Percentiles rank a stretch among this genome's conserved stretches.
These are phyloP conservation scores for Hippocampus comes DNA, from an alignment of 2,113 vertebrate species.

Conservation along the genomic window DNA sequence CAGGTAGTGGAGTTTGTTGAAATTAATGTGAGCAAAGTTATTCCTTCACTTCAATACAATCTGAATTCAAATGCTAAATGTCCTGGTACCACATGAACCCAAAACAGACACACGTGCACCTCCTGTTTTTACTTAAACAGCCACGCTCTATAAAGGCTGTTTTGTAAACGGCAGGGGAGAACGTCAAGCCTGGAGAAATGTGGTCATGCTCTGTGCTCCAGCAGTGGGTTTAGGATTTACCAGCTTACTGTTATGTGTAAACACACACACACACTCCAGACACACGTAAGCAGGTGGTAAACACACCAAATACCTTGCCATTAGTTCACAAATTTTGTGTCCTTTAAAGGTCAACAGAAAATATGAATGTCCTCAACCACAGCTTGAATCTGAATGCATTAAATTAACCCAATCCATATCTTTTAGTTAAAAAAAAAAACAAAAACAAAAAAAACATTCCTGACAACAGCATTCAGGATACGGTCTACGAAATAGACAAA, in stretches of 20 bases:
- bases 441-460: not conserved
- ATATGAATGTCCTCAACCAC: not conserved
- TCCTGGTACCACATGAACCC: slow-evolving; percentile 54
- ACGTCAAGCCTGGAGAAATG: slow-evolving; percentile 66
- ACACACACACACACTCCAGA: slow-evolving; percentile 69
- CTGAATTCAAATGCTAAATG: slow-evolving; percentile 39
- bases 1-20: slow-evolving; percentile 15
- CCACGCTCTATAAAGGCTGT: slow-evolving; percentile 67
- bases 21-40: slow-evolving; percentile 3
- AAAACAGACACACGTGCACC: slow-evolving; percentile 58
- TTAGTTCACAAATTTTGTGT: slow-evolving; percentile 24
- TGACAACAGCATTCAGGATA: not conserved
- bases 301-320: slow-evolving; percentile 33
- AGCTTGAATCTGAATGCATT: not conserved
- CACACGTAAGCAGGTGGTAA: slow-evolving; percentile 61
- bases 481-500: not conserved
- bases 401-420: not conserved
- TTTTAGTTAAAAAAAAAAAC: not conserved
- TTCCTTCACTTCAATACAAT: slow-evolving; percentile 21
- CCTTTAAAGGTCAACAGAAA: slow-evolving; percentile 45
- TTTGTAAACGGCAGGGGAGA: slow-evolving; percentile 72
- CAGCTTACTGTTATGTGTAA: slow-evolving; percentile 70
- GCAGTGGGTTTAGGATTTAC: slow-evolving; percentile 45
- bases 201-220: slow-evolving; percentile 54
- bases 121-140: slow-evolving; percentile 76